These are phyloP conservation scores for Phorcus lineatus DNA, from an alignment of 2,888 invertebrate genomes.

Conservation along the genomic window DNA sequence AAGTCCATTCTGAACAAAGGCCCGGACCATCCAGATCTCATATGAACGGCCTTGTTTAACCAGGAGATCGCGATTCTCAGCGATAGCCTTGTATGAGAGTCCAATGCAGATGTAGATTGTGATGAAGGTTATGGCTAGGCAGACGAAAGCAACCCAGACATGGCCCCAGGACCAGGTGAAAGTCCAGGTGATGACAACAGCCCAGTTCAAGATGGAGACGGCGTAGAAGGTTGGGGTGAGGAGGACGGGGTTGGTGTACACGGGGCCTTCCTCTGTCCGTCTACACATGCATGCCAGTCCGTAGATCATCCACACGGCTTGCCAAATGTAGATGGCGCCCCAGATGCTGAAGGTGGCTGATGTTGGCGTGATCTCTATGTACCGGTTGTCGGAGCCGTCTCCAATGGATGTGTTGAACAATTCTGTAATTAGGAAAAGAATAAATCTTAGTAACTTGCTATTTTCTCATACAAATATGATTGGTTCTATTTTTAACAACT, in stretches of 20 bases:
- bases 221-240: constrained; percentile 48
- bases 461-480: too few relatives aligned
- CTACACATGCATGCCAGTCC: constrained; percentile 48
- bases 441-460: too few relatives aligned
- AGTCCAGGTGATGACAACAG: constrained; percentile 55
- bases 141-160: neutral
- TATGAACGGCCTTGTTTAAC: neutral
- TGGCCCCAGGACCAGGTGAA: constrained; percentile 48
- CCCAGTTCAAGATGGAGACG: constrained; percentile 47
- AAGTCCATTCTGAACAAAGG: neutral
- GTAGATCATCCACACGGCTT: constrained; percentile 51
- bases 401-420: neutral
- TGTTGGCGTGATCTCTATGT: constrained; percentile 53
- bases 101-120: constrained; percentile 20
- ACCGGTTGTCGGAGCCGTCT: neutral
- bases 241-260: constrained; percentile 49
- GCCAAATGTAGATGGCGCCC: constrained; percentile 56
- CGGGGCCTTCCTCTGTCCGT: constrained; percentile 34
- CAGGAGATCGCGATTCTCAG: neutral
- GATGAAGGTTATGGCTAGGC: neutral
- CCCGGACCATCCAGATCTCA: neutral
- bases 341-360: constrained; percentile 55
- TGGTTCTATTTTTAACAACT: too few relatives aligned
- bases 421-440: neutral
- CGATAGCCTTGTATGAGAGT: neutral